Evolutionary conservation across 2,113 vertebrate species (phyloP).

Genomic region (Loxodonta africana): DNA sequence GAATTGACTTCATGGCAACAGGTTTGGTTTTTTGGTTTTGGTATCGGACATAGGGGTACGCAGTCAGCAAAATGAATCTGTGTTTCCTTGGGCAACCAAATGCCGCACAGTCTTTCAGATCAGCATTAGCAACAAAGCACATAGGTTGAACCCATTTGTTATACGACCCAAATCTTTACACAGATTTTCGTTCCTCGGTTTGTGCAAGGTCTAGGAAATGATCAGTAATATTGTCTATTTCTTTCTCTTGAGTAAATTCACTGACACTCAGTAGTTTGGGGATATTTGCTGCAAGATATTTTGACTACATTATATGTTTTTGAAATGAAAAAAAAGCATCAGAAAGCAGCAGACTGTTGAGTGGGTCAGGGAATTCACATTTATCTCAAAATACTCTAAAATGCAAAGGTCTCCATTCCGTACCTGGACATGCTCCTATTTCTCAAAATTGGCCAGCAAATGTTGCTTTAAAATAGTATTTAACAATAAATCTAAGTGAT

Average conservation of each 20-base stretch:
- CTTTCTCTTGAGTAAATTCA: background rate
- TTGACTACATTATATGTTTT: background rate
- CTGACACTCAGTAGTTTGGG: background rate
- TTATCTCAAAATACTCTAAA: background rate
- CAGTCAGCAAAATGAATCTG: background rate
- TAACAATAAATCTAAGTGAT: background rate
- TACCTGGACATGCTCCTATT: background rate
- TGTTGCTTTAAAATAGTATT: background rate
- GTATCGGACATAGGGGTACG: background rate
- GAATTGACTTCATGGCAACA: too few relatives aligned
- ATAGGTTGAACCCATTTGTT: background rate
- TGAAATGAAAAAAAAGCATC: background rate
- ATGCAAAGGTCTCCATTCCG: background rate
- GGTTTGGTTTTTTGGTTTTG: background rate
- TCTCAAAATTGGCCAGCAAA: constrained; percentile 15
- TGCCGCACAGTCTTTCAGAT: background rate
- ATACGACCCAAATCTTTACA: background rate
- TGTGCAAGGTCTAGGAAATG: background rate
- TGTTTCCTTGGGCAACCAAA: background rate
- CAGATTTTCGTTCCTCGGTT: background rate
- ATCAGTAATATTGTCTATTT: background rate
- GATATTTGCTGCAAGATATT: background rate
- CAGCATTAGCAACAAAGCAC: background rate
- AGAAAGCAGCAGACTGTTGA: background rate
- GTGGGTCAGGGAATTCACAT: background rate